Evolutionary conservation across 1,140 invertebrate genomes (phyloP).

Genomic region (Calliphora vicina): DNA sequence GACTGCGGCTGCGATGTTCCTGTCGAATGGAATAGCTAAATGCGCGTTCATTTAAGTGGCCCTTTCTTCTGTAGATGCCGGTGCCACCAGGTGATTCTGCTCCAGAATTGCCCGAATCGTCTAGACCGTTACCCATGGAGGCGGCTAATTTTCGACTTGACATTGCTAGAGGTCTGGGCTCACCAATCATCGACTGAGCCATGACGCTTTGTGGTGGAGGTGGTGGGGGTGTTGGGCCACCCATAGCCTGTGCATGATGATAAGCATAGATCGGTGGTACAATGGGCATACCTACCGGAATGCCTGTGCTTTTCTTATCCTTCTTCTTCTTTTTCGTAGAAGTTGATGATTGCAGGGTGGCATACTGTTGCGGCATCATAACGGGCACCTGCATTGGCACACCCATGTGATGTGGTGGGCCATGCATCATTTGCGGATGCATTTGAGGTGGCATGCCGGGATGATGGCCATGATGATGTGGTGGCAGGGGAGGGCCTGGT

Average conservation of each 20-base stretch:
- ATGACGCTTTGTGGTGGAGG: slow-evolving; percentile 46
- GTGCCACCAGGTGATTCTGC: slow-evolving; percentile 85
- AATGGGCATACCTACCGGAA: slow-evolving; percentile 60
- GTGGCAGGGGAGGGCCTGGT: slow-evolving; percentile 25
- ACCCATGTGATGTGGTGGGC: slow-evolving; percentile 43
- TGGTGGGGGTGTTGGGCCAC: slow-evolving; percentile 45
- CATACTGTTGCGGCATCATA: slow-evolving; percentile 60
- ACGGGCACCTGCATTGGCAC: slow-evolving; percentile 42
- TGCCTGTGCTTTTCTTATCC: slow-evolving; percentile 62
- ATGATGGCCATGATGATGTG: slow-evolving; percentile 15
- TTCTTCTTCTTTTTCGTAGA: slow-evolving; percentile 69
- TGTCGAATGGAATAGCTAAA: slow-evolving; percentile 94
- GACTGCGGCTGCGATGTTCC: slow-evolving; percentile 88
- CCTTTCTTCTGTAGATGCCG: slow-evolving; percentile 87
- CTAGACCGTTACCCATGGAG: slow-evolving; percentile 67
- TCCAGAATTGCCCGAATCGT: slow-evolving; percentile 68
- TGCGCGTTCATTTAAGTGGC: slow-evolving; percentile 90
- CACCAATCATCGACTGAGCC: slow-evolving; percentile 53
- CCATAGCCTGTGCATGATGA: slow-evolving; percentile 46
- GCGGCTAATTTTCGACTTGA: slow-evolving; percentile 66
- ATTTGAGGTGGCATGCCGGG: slow-evolving; percentile 46
- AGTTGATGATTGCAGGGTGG: slow-evolving; percentile 56
- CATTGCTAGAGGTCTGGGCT: slow-evolving; percentile 56
- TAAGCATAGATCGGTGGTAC: slow-evolving; percentile 60
- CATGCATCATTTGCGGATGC: slow-evolving; percentile 46